Conservation (phyloP, 1,140 invertebrate species). For the Philopotamus ludificatus region DNA sequence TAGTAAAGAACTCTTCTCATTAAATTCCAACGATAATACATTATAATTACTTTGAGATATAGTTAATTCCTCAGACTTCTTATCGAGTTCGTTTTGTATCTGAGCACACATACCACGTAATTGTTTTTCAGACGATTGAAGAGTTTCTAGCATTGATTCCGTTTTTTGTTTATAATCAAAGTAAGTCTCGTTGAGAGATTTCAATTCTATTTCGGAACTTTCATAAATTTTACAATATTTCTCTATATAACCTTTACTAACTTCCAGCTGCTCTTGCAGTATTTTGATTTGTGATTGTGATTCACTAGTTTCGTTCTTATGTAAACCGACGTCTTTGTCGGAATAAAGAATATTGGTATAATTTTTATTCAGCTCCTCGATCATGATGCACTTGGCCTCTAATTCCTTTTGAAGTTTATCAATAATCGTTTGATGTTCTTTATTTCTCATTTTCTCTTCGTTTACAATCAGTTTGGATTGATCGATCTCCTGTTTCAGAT, state of each 20-base stretch:
- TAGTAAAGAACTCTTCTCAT: conserved; percentile 62
- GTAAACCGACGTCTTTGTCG: conserved; percentile 65
- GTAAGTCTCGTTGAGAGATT: conserved; percentile 61
- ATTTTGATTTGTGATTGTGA: conserved; percentile 63
- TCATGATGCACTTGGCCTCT: conserved; percentile 55
- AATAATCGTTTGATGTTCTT: conserved; percentile 60
- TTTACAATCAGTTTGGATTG: conserved; percentile 59
- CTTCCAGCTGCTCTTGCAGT: conserved; percentile 65
- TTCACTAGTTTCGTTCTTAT: conserved; percentile 60
- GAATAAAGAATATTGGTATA: background rate
- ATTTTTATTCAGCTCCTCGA: conserved; percentile 60
- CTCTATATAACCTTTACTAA: conserved; percentile 65
- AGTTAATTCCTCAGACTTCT: conserved; percentile 50
- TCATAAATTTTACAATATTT: conserved; percentile 76
- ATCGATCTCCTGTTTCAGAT: conserved; percentile 61
- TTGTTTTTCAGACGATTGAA: conserved; percentile 50
- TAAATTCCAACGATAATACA: conserved; percentile 60
- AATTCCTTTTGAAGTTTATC: conserved; percentile 56
- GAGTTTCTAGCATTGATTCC: conserved; percentile 56
- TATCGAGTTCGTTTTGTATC: conserved; percentile 58
- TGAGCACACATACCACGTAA: conserved; percentile 58
- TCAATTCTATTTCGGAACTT: conserved; percentile 69
- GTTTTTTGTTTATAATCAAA: conserved; percentile 59
- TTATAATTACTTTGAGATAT: conserved; percentile 59
- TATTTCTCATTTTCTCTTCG: conserved; percentile 61